These are phyloP conservation scores for Macrotis lagotis DNA, from an alignment of 2,113 vertebrate genomes.

Conservation along the genomic window DNA sequence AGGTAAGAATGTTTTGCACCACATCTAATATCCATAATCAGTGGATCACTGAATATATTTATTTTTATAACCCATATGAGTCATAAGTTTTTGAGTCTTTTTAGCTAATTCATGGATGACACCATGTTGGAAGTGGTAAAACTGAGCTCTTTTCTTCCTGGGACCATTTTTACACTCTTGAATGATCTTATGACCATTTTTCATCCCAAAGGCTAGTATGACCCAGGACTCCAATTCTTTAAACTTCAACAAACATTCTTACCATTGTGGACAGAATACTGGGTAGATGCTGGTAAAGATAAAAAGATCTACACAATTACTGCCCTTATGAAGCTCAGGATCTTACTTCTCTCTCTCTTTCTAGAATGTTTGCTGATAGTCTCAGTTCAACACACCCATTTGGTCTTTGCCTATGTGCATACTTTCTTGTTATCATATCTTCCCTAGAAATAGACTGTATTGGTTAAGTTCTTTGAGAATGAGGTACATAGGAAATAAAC, in stretches of 20 bases:
- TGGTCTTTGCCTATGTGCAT: neutral
- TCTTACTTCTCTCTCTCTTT: neutral
- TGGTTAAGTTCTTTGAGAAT: neutral
- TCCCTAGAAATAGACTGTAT: neutral
- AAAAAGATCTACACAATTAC: neutral
- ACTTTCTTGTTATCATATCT: neutral
- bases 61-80: neutral
- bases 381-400: neutral
- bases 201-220: neutral
- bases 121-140: neutral
- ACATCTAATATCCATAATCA: neutral
- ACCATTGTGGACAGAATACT: neutral
- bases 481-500: neutral
- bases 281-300: neutral
- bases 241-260: neutral
- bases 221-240: neutral
- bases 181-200: neutral
- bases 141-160: neutral
- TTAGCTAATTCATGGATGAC: neutral
- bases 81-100: neutral
- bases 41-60: neutral
- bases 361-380: neutral
- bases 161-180: neutral
- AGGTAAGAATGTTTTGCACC: neutral
- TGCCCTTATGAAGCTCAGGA: neutral